phyloP scores from a whole-genome alignment of 2,797 vertebrate species.

The Clamator glandarius region DNA sequence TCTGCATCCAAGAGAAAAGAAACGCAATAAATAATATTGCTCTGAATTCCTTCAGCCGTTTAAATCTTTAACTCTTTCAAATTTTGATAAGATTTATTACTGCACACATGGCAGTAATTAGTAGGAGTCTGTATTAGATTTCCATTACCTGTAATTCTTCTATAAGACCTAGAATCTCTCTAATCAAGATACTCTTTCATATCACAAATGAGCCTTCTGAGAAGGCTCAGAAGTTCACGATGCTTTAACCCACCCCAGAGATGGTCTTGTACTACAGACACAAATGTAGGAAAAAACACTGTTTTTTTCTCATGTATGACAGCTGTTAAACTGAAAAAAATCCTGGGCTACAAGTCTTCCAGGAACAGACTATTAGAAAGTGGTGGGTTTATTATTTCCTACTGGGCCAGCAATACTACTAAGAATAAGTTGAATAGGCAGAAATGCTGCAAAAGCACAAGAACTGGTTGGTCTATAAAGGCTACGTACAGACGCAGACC shows the following conservation, averaged over 20 bases:
- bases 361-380: neutral
- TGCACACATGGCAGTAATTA: rapidly evolving
- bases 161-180: neutral
- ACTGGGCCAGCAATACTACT: neutral
- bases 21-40: neutral
- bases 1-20: neutral
- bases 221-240: neutral
- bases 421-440: neutral
- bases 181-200: neutral
- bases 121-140: neutral
- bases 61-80: neutral
- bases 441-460: neutral
- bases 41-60: neutral
- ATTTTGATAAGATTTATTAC: neutral
- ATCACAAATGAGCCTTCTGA: neutral
- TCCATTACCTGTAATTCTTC: neutral
- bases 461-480: neutral
- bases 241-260: neutral
- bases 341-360: neutral
- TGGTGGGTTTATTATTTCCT: neutral
- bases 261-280: neutral
- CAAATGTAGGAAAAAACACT: neutral
- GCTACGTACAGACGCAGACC: rapidly evolving
- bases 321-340: neutral
- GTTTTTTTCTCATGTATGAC: neutral